Conservation (phyloP, 1,140 invertebrate genomes). For the Lordiphosa clarofinis region DNA sequence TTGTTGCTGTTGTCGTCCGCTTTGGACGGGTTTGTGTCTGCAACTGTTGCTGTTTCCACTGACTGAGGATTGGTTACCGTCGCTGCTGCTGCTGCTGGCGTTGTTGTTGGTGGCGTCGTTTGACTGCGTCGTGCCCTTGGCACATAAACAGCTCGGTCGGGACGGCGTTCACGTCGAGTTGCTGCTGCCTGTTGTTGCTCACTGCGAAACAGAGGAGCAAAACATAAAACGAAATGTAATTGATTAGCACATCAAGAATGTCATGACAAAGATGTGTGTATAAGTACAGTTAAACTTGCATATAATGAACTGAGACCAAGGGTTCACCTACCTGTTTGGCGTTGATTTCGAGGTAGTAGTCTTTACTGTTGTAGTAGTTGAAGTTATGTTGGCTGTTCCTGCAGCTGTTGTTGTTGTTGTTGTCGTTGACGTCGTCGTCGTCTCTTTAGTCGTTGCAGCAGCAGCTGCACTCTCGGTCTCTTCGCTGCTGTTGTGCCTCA, state of each 20-base stretch:
- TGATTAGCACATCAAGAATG: constrained; percentile 52
- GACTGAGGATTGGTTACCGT: constrained; percentile 23
- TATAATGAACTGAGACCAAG: constrained; percentile 1
- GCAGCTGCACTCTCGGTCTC: constrained; percentile 21
- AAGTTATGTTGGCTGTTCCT: constrained; percentile 26
- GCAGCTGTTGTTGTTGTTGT: constrained; percentile 29
- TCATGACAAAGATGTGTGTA: constrained; percentile 23
- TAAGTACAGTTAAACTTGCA: constrained; percentile 8
- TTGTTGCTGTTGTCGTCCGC: constrained; percentile 40
- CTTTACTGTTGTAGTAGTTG: constrained; percentile 6
- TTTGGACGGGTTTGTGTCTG: constrained; percentile 44
- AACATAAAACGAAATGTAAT: constrained; percentile 32
- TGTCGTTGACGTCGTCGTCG: constrained; percentile 14
- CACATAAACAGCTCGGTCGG: constrained; percentile 89
- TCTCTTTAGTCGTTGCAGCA: constrained; percentile 31
- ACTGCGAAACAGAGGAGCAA: constrained; percentile 57
- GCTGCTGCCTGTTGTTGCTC: constrained; percentile 50
- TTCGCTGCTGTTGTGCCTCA: constrained; percentile 62
- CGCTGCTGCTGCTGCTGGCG: constrained; percentile 26
- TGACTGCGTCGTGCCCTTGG: constrained; percentile 84
- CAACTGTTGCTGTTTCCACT: constrained; percentile 37
- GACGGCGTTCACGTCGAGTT: constrained; percentile 82
- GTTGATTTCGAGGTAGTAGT: constrained; percentile 47
- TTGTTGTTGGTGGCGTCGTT: constrained; percentile 78
- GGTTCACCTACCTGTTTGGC: constrained; percentile 31